Conservation (phyloP, 1,140 invertebrate species). For the Halictus rubicundus region DNA sequence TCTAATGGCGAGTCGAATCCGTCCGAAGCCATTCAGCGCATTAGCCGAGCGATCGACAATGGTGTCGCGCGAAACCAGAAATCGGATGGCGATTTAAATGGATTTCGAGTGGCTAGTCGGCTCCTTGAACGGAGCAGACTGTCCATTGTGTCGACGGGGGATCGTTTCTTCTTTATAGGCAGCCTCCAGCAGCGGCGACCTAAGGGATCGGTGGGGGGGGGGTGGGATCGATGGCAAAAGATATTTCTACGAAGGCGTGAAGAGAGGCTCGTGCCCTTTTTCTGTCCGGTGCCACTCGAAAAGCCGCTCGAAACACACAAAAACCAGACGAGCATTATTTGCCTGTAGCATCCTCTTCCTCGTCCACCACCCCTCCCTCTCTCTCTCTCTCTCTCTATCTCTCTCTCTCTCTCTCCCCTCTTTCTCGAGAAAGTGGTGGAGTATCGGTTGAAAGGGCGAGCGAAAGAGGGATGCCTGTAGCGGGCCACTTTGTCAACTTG, state of each 20-base stretch:
- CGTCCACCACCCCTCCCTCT: neutral
- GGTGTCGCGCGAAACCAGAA: constrained; percentile 59
- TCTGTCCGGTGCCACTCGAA: constrained; percentile 38
- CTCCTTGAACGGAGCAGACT: constrained; percentile 19
- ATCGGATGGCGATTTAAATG: constrained; percentile 75
- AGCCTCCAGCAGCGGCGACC: neutral
- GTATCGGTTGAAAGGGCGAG: constrained; percentile 17
- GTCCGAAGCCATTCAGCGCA: neutral
- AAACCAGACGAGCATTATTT: constrained; percentile 59
- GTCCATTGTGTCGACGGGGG: constrained; percentile 45
- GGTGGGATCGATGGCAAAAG: too few relatives aligned
- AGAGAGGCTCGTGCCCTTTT: constrained; percentile 73
- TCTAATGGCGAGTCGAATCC: constrained; percentile 56
- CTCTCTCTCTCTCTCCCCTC: neutral
- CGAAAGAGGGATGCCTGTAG: constrained; percentile 47
- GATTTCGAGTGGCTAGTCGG: constrained; percentile 68
- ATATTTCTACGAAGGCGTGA: constrained; percentile 71
- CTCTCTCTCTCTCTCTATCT: neutral
- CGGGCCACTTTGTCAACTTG: constrained; percentile 71
- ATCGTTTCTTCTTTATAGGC: constrained; percentile 47
- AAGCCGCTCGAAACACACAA: constrained; percentile 55
- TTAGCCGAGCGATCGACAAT: constrained; percentile 38
- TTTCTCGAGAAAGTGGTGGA: neutral
- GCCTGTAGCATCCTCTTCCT: constrained; percentile 33
- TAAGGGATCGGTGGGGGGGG: too few relatives aligned